A percentile compares a stretch with the other conserved stretches of the same genome.
These are phyloP conservation scores for Brachyptera risi DNA, from an alignment of 2,888 invertebrate genomes.

Conservation along the genomic window DNA sequence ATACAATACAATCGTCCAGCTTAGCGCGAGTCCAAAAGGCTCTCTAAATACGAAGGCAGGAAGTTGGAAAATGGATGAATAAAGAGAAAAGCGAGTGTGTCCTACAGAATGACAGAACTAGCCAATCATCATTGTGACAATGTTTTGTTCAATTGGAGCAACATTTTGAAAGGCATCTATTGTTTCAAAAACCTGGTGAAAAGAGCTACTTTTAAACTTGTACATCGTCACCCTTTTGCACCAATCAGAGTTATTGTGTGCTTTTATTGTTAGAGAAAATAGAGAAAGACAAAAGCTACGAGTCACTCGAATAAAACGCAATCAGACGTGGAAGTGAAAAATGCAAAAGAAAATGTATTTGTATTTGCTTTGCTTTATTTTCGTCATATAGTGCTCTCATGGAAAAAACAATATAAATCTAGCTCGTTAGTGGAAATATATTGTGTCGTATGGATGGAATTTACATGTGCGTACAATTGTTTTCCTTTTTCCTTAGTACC, in stretches of 20 bases:
- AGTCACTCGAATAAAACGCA: conserved; percentile 1
- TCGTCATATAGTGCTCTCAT: neutral
- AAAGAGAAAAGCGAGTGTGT: conserved; percentile 10
- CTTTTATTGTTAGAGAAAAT: conserved; percentile 18
- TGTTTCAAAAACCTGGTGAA: conserved; percentile 14
- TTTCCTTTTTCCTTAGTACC: no score
- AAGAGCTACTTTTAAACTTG: conserved; percentile 15
- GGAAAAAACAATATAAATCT: neutral
- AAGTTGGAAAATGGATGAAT: conserved; percentile 23
- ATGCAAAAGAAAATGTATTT: neutral
- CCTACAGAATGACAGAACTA: conserved; percentile 1
- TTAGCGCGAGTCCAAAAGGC: neutral
- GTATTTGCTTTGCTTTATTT: neutral
- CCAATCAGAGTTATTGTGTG: conserved; percentile 14
- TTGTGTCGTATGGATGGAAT: no score
- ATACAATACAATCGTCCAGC: neutral
- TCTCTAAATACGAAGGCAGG: neutral
- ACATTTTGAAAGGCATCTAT: neutral
- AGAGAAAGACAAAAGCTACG: conserved; percentile 11
- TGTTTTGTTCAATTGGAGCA: conserved; percentile 6
- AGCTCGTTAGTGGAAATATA: no score
- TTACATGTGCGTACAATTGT: no score
- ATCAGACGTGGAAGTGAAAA: neutral
- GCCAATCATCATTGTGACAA: conserved; percentile 13
- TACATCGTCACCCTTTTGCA: conserved; percentile 2